Base-by-base conservation (phyloP, 1,140 invertebrate genomes). In the Eciton burchellii region DNA sequence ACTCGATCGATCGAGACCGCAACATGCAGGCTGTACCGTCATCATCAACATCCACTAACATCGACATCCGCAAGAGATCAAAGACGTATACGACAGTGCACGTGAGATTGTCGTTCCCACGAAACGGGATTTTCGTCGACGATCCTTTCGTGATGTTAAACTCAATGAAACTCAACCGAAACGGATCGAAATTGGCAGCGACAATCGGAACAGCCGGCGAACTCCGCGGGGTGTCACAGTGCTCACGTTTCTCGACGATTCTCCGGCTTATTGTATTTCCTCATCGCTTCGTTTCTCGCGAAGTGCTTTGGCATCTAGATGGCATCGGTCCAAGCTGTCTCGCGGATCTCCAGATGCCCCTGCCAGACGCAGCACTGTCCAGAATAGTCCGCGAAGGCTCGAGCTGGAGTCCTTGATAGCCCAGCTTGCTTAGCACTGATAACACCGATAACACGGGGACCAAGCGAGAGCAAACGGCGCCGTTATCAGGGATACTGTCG, bases 291-390 rank as follows among this genome's bases (percentile, higher is more conserved):
- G 73, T 83, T 47, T 35, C 35, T 35, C 43, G 29, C 41, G 43
- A 43, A 84, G 68, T 54, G 81, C 83, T 89, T 90, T 85, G 88
- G 82, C 83, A 84, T 82, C 76, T 62, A 62, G 52, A 57, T 91
- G 90, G 89, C 89, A 89, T 24, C 49, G 77, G 82, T 91, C 89
- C 90, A 91, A 91, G 54, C 62, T 54, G 73, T 52, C 65, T 62
- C 81, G 66, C 66, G 56, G 73, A 81, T 68, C 54, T 56, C 52
- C 57, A 72, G 83, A 84, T 76, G 41, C 73, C 79, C 60, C 84
- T 59, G 77, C 74, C 73, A 84, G 84, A 88, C 81, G 71, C 65
- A 84, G 65, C 41, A 29, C 71, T n/a, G 9, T 11, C 47, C 24
- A 29, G 63, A 29, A 49, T 49, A 21, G 41, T 60, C 45, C 43